A percentile compares a stretch with the other conserved stretches of the same genome.
Conservation (phyloP, 2,888 invertebrate species). For the Cephalotes varians region DNA sequence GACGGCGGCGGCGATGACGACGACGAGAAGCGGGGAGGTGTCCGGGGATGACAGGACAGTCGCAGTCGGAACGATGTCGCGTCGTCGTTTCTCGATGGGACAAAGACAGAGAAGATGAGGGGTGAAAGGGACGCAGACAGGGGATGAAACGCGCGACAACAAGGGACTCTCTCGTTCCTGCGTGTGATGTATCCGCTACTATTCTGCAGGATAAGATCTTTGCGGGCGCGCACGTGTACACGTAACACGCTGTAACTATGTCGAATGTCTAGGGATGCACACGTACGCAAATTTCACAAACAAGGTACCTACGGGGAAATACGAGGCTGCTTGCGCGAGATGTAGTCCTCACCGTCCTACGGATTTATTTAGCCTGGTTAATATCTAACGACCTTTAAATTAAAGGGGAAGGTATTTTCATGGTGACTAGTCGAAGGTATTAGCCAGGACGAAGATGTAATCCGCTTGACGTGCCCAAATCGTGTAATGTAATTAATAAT, state of each 20-base stretch:
- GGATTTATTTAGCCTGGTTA: conserved; percentile 42
- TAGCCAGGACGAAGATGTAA: conserved; percentile 34
- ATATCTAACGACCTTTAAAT: conserved; percentile 34
- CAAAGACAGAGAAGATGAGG: conserved; percentile 30
- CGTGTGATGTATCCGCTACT: conserved; percentile 68
- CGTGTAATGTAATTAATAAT: conserved; percentile 49
- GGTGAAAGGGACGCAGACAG: conserved; percentile 10
- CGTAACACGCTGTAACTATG: conserved; percentile 28
- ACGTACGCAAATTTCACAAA: conserved; percentile 42
- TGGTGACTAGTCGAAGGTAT: conserved; percentile 28
- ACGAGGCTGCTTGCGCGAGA: conserved; percentile 8
- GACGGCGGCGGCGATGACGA: conserved; percentile 18
- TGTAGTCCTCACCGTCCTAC: background rate
- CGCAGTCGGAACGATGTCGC: conserved; percentile 56
- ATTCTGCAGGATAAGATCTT: conserved; percentile 51
- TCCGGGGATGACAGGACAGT: conserved; percentile 54
- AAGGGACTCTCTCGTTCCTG: conserved; percentile 62
- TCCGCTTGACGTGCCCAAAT: conserved; percentile 37
- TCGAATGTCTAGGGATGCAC: conserved; percentile 29
- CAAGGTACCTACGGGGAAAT: conserved; percentile 1
- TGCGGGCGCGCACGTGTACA: conserved; percentile 21
- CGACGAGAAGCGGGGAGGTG: conserved; percentile 17
- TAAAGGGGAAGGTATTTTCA: conserved; percentile 24
- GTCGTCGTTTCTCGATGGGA: conserved; percentile 49
- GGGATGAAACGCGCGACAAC: conserved; percentile 68